Evolutionary conservation across 2,113 vertebrate genomes (phyloP), one percentile per base, ranked within the genome.

Genomic region (Solenodon paradoxus): DNA sequence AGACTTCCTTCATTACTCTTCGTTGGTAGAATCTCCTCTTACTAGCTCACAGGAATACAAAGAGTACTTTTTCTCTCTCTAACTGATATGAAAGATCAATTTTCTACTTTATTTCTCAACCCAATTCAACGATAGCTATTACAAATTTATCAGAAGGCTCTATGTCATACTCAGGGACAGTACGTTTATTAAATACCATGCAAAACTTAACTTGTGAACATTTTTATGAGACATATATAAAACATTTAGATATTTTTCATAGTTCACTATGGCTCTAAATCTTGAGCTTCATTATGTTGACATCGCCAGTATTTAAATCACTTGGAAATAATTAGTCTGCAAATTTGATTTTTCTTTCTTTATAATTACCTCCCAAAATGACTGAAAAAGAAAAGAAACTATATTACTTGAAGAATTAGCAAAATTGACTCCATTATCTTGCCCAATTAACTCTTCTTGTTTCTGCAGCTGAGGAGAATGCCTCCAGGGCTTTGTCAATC

Each of bases 361-460:
- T 96, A 80, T 95, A 95, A 96, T 97, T 94, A 95, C 40, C 66
- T 57, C 53, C 57, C 57, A 95, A 94, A 89, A 69, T 94, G 83
- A 87, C 87, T 81, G 55, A 63, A 75, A 84, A 95, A 93, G 79
- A 95, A 97, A 97, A 93, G 92, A 97, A 95, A 96, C 71, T 85
- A 45, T 96, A 92, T 81, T 92, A 88, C 83, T 95, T 96, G 84
- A 90, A 92, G 94, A 96, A 96, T 97, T 94, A 97, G 87, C 96
- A 96, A 94, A 97, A 97, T 93, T 92, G 95, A 95, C 95, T 96
- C 89, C 69, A 97, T 96, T 97, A 95, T 97, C 94, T 95, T 96
- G 93, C 93, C 86, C 96, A 97, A 93, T 97, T 95, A 95, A 97
- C 90, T 97, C 92, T 89, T 95, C 89, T 96, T 88, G 64, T 95